Base-by-base conservation (phyloP, 2,797 vertebrate genomes). In the Anguilla anguilla region DNA sequence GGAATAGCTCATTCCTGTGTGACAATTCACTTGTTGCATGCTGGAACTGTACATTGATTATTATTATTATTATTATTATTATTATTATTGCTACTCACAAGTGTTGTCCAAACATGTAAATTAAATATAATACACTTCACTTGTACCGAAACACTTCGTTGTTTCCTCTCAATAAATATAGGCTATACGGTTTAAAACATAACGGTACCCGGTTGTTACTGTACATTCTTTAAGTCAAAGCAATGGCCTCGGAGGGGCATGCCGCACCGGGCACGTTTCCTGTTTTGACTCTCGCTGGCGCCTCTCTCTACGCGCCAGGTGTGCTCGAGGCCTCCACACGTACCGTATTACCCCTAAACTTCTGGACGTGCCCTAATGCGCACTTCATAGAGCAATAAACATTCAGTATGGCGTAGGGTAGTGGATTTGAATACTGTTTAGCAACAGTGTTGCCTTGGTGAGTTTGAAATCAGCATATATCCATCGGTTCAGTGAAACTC, bases 341-440 rank as follows among this genome's bases (percentile, higher is more conserved):
- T 91, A 91, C 86, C 88, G 91, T 90, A 91, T 86, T 89, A 89
- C 87, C 87, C 87, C 89, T 91, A 92, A 85, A 85, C 28, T 59
- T 85, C n/a, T 55, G 69, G 83, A 19, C 67, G 85, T 43, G 43
- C 35, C 19, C 39, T 13, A 85, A 15, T 85, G 28, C 39, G 72
- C 51, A 35, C 19, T 28, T 43, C 35, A 53, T 57, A 13, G 31
- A 79, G 15, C 46, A 22, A 46, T 61, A 49, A 59, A 28, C 17
- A 77, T 28, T 59, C 25, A n/a, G 53, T 61, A 19, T 53, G 46
- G 69, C 74, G n/a, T 22, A 22, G 74, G 15, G 53, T 46, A 25
- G 35, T 35, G 72, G 31, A 46, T 39, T 22, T 46, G 31, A n/a
- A 31, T 49, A 83, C 46, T 79, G 67, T 51, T 74, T 72, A 84